These are phyloP conservation scores for Silurus lanzhouensis DNA, from an alignment of 2,797 vertebrate species.

Conservation along the genomic window DNA sequence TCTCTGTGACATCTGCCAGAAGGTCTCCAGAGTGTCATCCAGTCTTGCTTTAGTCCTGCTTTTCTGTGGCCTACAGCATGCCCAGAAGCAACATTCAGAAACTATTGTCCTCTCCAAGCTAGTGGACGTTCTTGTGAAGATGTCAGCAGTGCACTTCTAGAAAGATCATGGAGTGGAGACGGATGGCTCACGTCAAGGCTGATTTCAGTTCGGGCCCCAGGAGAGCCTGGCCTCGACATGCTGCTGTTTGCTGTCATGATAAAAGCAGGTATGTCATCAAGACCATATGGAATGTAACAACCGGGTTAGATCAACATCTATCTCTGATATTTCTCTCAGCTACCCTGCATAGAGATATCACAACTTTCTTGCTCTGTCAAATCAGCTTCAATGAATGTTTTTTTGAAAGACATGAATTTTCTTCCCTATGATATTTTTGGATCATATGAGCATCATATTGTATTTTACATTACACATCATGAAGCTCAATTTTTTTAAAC, in stretches of 20 bases:
- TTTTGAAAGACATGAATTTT: background rate
- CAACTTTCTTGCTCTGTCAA: conserved; percentile 74
- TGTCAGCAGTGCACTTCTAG: conserved; percentile 40
- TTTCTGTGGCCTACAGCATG: conserved; percentile 50
- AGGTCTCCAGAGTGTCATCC: conserved; percentile 42
- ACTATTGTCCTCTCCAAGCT: conserved; percentile 42
- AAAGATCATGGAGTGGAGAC: conserved; percentile 43
- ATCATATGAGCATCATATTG: background rate
- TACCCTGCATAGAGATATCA: conserved; percentile 60
- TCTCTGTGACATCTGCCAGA: conserved; percentile 41
- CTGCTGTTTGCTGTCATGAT: conserved; percentile 70
- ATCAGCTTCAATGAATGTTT: conserved; percentile 51
- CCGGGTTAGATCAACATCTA: conserved; percentile 66
- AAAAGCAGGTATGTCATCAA: conserved; percentile 73
- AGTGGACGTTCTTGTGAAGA: conserved; percentile 28
- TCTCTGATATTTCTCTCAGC: conserved; percentile 35
- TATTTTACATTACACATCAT: background rate
- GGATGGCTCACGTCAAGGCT: conserved; percentile 30
- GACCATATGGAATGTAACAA: conserved; percentile 71
- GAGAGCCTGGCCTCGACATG: conserved; percentile 61
- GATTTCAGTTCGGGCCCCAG: conserved; percentile 39
- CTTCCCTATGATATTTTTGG: background rate
- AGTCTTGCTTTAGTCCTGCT: conserved; percentile 29
- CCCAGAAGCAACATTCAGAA: conserved; percentile 50
- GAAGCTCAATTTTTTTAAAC: background rate